Evolutionary conservation across 2,797 vertebrate genomes (phyloP).

Genomic region (Spea hammondii): DNA sequence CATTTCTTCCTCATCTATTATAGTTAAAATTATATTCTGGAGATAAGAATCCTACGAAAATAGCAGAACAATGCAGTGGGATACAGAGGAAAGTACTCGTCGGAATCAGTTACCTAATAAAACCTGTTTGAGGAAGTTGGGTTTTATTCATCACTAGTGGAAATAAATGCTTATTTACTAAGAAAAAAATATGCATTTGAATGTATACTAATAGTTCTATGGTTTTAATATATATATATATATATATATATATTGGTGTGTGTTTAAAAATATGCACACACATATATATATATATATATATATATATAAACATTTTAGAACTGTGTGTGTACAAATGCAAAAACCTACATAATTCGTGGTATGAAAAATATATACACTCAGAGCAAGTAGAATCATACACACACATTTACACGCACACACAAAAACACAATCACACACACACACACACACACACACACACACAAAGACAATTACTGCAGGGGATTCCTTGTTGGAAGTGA

Average conservation of each 20-base stretch:
- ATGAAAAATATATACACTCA: too few species aligned
- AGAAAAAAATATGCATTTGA: neutral
- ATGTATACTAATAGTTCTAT: neutral
- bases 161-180: neutral
- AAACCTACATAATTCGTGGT: too few species aligned
- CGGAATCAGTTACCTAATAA: neutral
- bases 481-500: constrained; percentile 21
- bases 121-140: neutral
- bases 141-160: neutral
- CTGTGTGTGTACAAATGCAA: neutral
- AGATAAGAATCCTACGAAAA: constrained; percentile 15
- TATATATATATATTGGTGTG: neutral
- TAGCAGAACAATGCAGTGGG: constrained; percentile 1
- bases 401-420: neutral
- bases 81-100: neutral
- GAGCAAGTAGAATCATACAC: neutral
- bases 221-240: neutral
- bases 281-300: too few species aligned
- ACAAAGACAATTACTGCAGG: constrained; percentile 7
- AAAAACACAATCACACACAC: neutral
- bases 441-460: neutral
- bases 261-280: too few species aligned
- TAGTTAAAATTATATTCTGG: constrained; percentile 8
- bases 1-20: constrained; percentile 7
- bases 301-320: neutral